These are phyloP conservation scores for Agrochola lota DNA, from an alignment of 2,888 invertebrate genomes.

Conservation along the genomic window DNA sequence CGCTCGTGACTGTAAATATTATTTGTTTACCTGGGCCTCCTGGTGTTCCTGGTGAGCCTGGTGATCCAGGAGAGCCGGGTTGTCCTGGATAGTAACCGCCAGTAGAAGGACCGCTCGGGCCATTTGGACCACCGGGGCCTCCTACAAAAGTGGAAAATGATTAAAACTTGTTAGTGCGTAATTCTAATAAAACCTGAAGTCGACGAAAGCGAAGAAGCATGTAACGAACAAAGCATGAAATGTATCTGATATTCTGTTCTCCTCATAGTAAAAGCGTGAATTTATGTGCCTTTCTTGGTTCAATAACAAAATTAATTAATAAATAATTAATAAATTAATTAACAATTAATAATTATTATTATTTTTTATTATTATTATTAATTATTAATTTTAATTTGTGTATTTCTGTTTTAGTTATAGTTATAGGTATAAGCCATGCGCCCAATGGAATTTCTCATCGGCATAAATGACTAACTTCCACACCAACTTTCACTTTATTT, in stretches of 20 bases:
- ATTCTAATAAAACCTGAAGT: background rate
- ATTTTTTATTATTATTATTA: no score
- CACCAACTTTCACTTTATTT: no score
- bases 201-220: background rate
- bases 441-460: background rate
- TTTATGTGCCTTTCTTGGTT: background rate
- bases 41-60: conserved; percentile 54
- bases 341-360: no score
- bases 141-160: conserved; percentile 38
- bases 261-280: background rate
- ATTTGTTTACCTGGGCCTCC: conserved; percentile 47
- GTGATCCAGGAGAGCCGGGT: conserved; percentile 61
- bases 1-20: no score
- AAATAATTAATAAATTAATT: no score
- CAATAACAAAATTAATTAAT: no score
- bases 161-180: background rate
- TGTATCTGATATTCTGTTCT: background rate
- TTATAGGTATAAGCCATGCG: background rate
- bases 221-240: background rate
- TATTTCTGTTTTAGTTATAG: no score
- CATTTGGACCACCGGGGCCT: conserved; percentile 59
- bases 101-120: conserved; percentile 72
- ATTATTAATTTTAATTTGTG: no score
- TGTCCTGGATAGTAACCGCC: conserved; percentile 62
- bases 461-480: background rate